Percentiles rank a stretch among this genome's conserved stretches.
Conservation (phyloP, 2,797 vertebrate species). For the Darevskia mixta region DNA sequence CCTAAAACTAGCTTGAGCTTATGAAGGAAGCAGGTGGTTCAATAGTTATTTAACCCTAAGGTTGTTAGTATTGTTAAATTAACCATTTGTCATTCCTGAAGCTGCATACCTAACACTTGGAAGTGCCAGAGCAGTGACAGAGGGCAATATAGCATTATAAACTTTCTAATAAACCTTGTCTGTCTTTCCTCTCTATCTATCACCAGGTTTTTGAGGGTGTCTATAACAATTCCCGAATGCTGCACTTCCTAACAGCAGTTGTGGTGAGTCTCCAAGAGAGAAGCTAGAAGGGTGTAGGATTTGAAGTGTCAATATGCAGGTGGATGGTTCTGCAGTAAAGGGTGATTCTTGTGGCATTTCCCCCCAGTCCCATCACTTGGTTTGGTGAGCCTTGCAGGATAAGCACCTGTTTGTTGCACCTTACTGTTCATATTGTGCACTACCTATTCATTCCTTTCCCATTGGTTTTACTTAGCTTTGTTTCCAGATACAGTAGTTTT, state of each 20-base stretch:
- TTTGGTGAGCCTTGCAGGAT: background rate
- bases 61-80: background rate
- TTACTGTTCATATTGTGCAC: background rate
- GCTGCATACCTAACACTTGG: background rate
- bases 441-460: background rate
- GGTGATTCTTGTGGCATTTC: background rate
- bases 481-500: background rate
- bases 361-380: background rate
- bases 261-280: slow-evolving; percentile 85
- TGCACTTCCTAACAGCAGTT: slow-evolving; percentile 94
- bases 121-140: background rate
- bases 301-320: background rate
- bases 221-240: slow-evolving; percentile 95
- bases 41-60: background rate
- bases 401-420: background rate
- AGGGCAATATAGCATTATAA: background rate
- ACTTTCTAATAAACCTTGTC: background rate
- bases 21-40: background rate
- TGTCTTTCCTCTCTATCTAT: background rate
- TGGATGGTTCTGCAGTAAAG: background rate
- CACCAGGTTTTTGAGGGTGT: slow-evolving; percentile 91
- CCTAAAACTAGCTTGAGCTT: background rate
- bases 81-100: background rate
- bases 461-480: background rate
- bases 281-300: background rate